These are phyloP conservation scores for Vicugna pacos DNA, from an alignment of 2,113 vertebrate genomes.

Conservation along the genomic window DNA sequence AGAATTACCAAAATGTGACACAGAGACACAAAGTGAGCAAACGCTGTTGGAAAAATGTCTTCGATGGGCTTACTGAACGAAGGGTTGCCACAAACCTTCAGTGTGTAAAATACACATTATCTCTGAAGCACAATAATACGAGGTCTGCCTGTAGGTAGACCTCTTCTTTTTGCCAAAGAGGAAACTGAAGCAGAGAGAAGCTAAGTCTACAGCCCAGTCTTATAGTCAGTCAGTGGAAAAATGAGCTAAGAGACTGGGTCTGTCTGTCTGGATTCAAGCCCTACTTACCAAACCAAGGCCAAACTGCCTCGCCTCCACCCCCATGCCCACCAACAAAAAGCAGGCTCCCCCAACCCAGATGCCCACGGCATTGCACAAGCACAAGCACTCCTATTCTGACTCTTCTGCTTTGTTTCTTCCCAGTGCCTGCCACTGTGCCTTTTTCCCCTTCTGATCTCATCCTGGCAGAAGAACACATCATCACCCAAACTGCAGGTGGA, in stretches of 20 bases:
- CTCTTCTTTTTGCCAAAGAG: neutral
- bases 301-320: neutral
- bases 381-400: neutral
- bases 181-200: neutral
- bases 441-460: neutral
- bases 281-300: neutral
- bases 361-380: neutral
- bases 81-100: no score
- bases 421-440: neutral
- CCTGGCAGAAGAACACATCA: neutral
- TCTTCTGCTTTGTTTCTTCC: neutral
- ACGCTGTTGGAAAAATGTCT: no score
- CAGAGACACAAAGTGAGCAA: no score
- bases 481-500: neutral
- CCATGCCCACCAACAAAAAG: neutral
- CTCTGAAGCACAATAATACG: no score
- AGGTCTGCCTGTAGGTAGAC: neutral
- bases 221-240: neutral
- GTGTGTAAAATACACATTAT: no score
- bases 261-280: neutral
- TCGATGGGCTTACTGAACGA: no score
- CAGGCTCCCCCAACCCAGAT: neutral
- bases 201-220: neutral
- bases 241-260: neutral
- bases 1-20: no score